Evolutionary conservation across 2,888 invertebrate species (phyloP).

Genomic region (Lampropteryx suffumata): DNA sequence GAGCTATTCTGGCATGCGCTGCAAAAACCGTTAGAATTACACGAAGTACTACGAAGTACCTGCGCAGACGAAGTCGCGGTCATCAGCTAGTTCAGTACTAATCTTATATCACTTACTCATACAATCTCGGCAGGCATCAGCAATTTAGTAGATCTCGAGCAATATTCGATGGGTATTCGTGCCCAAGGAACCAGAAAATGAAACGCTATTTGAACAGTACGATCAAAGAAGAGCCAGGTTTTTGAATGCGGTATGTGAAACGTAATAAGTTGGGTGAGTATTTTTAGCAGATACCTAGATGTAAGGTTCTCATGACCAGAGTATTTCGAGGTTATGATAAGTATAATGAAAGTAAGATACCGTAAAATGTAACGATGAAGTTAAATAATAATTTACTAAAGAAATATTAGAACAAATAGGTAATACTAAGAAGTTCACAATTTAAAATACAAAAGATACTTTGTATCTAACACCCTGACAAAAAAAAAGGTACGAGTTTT

Average conservation of each 20-base stretch:
- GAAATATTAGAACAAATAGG: too few species aligned
- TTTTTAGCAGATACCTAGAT: background rate
- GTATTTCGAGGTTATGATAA: background rate
- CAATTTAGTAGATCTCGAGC: slow-evolving; percentile 22
- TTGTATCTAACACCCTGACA: too few species aligned
- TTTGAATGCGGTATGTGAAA: slow-evolving; percentile 13
- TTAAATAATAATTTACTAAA: too few species aligned
- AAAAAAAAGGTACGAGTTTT: too few species aligned
- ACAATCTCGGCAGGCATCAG: slow-evolving; percentile 21
- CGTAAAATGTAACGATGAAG: too few species aligned
- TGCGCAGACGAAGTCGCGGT: slow-evolving; percentile 17
- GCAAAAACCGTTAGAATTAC: too few species aligned
- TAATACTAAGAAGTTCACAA: too few species aligned
- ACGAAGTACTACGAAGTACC: too few species aligned
- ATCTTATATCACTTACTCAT: slow-evolving; percentile 25
- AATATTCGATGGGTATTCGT: slow-evolving; percentile 19
- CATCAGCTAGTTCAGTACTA: slow-evolving; percentile 23
- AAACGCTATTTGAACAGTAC: slow-evolving; percentile 24
- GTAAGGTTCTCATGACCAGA: background rate
- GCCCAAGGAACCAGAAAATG: slow-evolving; percentile 23
- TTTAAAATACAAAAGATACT: too few species aligned
- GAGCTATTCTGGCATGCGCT: too few species aligned
- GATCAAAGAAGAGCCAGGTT: slow-evolving; percentile 16
- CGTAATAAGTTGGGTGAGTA: slow-evolving; percentile 6
- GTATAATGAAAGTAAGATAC: too few species aligned